Evolutionary conservation across 2,888 invertebrate species (phyloP), one percentile per base, ranked within the genome.

Genomic region (Baccha elongata): DNA sequence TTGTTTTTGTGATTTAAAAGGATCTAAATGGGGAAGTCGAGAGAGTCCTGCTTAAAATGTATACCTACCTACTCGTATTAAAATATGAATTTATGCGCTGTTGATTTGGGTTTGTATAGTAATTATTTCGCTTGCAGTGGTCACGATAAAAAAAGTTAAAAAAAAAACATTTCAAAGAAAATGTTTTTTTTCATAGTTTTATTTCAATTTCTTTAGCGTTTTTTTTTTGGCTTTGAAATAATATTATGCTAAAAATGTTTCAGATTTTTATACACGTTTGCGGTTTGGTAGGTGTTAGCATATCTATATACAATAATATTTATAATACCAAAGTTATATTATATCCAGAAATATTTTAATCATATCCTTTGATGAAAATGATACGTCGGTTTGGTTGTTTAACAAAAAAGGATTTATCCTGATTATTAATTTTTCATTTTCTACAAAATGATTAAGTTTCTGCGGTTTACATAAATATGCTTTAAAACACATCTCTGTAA

Each of bases 81-180:
- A 50, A 50, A 50, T 29, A 26, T 50, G 29, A 50, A 50, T 37
- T 26, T 50, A 50, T 50, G 29, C n/a, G n/a, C 50, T 50, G 8
- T 50, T 15, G 26, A 26, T 50, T 50, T 15, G 26, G 50, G 10
- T 52, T 29, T 17, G 15, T 5, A 23, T 23, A 17, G 32, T 50
- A 26, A 52, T 52, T 52, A 29, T 52, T 29, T 15, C 17, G 11
- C 52, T 17, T 32, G 29, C 5, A 17, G 10, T 8, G 8, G 8
- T 1, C 17, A 52, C 29, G 17, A 42, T 3, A 52, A 52, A 52
- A n/a, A 32, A 32, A n/a, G 15, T 4, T 6, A 52, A 32, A 29
- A 29, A 32, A 32, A 32, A 32, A 17, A 29, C 15, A 32, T 32
- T 17, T 2, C 32, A 52, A 52, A n/a, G 52, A 32, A 32, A 2